Percentiles rank a stretch among this genome's conserved stretches.
Evolutionary conservation across 2,888 invertebrate species (phyloP).

Genomic region (Papilio demoleus): DNA sequence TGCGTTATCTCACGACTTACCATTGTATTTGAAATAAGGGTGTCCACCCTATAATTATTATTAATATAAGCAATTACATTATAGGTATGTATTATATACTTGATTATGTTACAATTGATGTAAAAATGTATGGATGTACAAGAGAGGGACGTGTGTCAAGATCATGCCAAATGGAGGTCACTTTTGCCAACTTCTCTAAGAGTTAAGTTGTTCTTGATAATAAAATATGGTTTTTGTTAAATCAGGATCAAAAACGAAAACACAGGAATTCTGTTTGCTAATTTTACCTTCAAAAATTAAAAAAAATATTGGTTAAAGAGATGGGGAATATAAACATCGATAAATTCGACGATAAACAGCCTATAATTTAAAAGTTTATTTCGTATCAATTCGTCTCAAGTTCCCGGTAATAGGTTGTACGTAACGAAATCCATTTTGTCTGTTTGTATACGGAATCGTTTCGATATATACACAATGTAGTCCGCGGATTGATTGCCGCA

Average conservation of each 20-base stretch:
- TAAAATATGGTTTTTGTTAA: no score
- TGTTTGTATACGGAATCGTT: constrained; percentile 38
- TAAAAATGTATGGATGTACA: no score
- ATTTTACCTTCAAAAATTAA: neutral
- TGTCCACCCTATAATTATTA: constrained; percentile 28
- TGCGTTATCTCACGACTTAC: constrained; percentile 35
- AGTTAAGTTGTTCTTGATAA: no score
- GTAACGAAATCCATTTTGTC: constrained; percentile 39
- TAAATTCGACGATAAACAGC: neutral
- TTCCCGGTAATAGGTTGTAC: constrained; percentile 33
- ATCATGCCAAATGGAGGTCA: no score
- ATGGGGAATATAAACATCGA: constrained; percentile 12
- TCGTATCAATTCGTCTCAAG: constrained; percentile 17
- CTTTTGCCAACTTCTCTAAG: no score
- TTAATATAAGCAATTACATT: neutral
- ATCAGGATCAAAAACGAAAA: no score
- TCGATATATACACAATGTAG: constrained; percentile 32
- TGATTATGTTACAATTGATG: neutral
- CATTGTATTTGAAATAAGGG: constrained; percentile 25
- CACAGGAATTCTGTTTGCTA: no score
- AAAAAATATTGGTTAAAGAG: neutral
- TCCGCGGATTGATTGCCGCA: constrained; percentile 33
- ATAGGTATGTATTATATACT: constrained; percentile 11
- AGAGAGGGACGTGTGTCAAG: no score
- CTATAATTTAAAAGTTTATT: constrained; percentile 27